Base-by-base conservation (phyloP, 2,797 vertebrate species). In the Amblyopsis hoosieri region DNA sequence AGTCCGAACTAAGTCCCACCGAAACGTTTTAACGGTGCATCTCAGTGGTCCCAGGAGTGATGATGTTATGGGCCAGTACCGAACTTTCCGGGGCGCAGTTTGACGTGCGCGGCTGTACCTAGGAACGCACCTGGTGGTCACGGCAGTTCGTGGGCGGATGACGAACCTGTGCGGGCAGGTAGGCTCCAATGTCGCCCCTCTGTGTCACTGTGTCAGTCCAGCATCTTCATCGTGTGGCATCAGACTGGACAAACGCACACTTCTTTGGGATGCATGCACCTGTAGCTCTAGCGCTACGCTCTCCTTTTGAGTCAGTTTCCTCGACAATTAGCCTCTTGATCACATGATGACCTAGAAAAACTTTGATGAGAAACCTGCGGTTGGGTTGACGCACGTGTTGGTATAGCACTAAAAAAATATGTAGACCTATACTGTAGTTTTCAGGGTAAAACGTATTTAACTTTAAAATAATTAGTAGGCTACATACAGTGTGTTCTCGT, bases 21-120 rank as follows among this genome's bases (percentile, higher is more conserved):
- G 79, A 84, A 80, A 87, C 83, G 74, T 17, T 81, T 91, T 92
- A 94, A 66, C 86, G 92, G 85, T 86, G 89, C 95, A 97, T 98
- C 87, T 94, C 95, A 94, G 1, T 64, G 56, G 67, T 79, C 80
- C 80, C 62, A 72, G 66, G 78, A 80, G 85, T 71, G 75, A 69
- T 45, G 56, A 45, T 12, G 29, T 45, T 3, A 1, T 9, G 12
- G 89, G 89, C 85, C 89, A 14, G 66, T 14, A 49, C 47, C 29
- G 54, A 50, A n/a, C 15, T 51, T 58, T 37, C 31, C 10, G 66
- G 29, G 45, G 56, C 14, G 29, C 5, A 19, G 54, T 9, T 54
- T 14, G 33, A 42, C 45, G 57, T 42, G 50, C 49, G 23, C 51
- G 47, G 13, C 19, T 50, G 3, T 19, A 13, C 13, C 13, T 42